Conservation (phyloP, 2,888 invertebrate species). For the Heliothis peltigera region DNA sequence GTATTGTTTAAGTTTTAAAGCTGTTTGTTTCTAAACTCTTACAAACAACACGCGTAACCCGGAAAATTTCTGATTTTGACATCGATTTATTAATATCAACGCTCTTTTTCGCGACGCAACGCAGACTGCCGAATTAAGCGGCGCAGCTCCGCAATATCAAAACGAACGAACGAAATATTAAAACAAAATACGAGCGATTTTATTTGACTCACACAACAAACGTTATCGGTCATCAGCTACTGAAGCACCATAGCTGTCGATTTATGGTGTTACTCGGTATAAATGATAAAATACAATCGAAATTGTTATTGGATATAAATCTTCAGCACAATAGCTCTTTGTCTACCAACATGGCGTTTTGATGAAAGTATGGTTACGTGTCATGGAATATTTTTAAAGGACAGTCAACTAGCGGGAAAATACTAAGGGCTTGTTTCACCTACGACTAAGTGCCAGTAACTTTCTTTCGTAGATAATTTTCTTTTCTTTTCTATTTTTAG, state of each 20-base stretch:
- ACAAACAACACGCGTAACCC: too few species aligned
- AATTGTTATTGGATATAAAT: conserved; percentile 47
- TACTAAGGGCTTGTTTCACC: too few species aligned
- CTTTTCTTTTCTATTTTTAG: too few species aligned
- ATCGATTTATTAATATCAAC: too few species aligned
- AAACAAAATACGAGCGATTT: conserved; percentile 3
- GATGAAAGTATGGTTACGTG: conserved; percentile 12
- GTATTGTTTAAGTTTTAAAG: too few species aligned
- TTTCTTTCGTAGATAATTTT: background rate
- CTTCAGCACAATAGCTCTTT: conserved; percentile 16
- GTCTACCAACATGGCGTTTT: conserved; percentile 15
- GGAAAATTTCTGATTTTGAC: too few species aligned
- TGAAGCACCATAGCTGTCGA: conserved; percentile 25
- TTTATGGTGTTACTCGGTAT: conserved; percentile 36
- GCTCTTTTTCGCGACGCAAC: too few species aligned
- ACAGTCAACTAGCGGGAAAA: background rate
- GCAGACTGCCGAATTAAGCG: too few species aligned
- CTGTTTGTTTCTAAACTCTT: too few species aligned
- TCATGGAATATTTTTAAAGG: conserved; percentile 22
- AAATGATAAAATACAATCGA: conserved; percentile 18
- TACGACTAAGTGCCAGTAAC: too few species aligned
- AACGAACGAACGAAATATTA: conserved; percentile 19
- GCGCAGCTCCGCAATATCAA: too few species aligned
- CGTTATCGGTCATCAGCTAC: conserved; percentile 16
- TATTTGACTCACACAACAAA: background rate